phyloP scores from a whole-genome alignment of 2,797 vertebrate species.

The Oceanodroma leucorhoa region DNA sequence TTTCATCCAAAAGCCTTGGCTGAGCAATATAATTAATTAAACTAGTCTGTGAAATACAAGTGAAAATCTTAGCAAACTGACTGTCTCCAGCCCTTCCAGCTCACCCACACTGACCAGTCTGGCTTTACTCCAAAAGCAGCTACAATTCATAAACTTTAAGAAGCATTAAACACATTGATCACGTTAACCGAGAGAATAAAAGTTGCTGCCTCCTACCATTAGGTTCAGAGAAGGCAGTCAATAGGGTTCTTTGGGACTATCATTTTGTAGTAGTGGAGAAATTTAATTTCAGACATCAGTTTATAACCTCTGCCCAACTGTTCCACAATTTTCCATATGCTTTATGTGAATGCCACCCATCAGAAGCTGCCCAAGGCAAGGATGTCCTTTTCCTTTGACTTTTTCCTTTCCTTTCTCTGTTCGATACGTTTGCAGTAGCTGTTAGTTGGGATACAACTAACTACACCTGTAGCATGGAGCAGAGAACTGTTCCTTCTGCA shows the following conservation, averaged over 20 bases:
- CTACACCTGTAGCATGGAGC: not conserved
- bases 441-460: fast-evolving
- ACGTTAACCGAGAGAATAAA: slow-evolving; percentile 51
- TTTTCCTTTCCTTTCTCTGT: not conserved
- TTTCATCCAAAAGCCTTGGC: not conserved
- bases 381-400: slow-evolving; percentile 41
- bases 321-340: slow-evolving; percentile 61
- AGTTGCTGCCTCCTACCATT: slow-evolving; percentile 47
- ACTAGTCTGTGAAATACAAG: not conserved
- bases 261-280: slow-evolving; percentile 35
- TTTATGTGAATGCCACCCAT: slow-evolving; percentile 45
- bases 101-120: slow-evolving; percentile 8
- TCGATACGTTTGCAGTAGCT: not conserved
- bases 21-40: not conserved
- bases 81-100: not conserved
- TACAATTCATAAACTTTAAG: slow-evolving; percentile 60
- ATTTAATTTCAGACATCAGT: slow-evolving; percentile 52
- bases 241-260: slow-evolving; percentile 60
- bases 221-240: slow-evolving; percentile 44
- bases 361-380: slow-evolving; percentile 18
- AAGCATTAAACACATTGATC: slow-evolving; percentile 65
- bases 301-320: slow-evolving; percentile 63
- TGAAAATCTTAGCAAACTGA: not conserved
- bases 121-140: slow-evolving; percentile 40
- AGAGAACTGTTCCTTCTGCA: not conserved